Evolutionary conservation across 2,888 invertebrate genomes (phyloP), one percentile per base, ranked within the genome.

Genomic region (Polydrusus tereticollis): DNA sequence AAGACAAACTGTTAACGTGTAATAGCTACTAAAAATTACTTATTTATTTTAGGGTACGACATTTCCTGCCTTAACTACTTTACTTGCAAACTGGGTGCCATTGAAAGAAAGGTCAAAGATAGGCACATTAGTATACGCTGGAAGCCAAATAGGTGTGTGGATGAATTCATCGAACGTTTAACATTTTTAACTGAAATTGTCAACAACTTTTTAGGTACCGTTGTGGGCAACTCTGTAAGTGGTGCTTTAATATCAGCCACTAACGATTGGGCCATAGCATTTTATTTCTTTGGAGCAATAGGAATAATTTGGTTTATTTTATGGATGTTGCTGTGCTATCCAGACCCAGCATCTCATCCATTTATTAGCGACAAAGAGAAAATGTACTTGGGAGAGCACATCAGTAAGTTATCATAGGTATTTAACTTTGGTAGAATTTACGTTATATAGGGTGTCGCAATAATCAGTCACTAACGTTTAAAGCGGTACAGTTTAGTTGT

Each of bases 1-100:
- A 29, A 29, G 29, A 7, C 5, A 29, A 7, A 29, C 29, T 7
- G 7, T 29, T n/a, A n/a, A 29, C 29, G 7, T 7, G 7, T 7
- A 29, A 4, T 7, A 7, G 7, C 7, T 29, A 5, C 7, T 29
- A 29, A 29, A 29, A 29, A 7, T 29, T 5, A 4, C 5, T 4
- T 29, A 5, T 7, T 36, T 36, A n/a, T 85, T 85, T 63, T 81
- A 90, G 88, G 94, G 94, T 23, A 93, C 93, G 6, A 94, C 94
- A 0, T 94, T 92, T 82, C 94, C 94, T 1, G 95, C 96, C 0
- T 86, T 97, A 78, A 94, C 93, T 82, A 92, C 93, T 0, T 87
- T 95, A 83, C 85, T 95, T 4, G 92, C 94, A 0, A 89, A 92
- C 78, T 95, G 95, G 95, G 92, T 93, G 0, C 94, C 94, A 0